Base-by-base conservation (phyloP, 2,113 vertebrate species). In the Phoxinus phoxinus region DNA sequence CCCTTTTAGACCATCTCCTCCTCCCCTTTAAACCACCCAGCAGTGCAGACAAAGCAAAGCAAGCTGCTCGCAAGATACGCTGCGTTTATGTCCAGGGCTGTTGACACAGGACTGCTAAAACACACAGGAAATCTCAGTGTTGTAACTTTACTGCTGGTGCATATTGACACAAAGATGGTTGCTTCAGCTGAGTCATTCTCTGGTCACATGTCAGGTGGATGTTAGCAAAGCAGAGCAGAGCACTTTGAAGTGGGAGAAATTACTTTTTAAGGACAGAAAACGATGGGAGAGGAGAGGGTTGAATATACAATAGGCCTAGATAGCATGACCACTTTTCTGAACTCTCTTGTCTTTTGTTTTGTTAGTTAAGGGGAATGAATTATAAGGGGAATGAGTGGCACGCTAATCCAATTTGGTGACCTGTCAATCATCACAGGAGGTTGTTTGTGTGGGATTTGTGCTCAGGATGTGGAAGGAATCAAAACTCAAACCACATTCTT, bases 91-190 rank as follows among this genome's bases (percentile, higher is more conserved):
- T 8, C 21, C 53, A 13, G 72, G 13, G 30, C 81, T 84, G 75
- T 84, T 89, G 89, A 89, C 88, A 91, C 86, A 25, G 48, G 58
- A 71, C 83, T 93, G 90, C 81, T 86, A 83, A 91, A 90, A 88
- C 87, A 87, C 89, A 91, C 91, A 90, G 81, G 89, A 90, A 78
- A 84, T 75, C 76, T 27, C 83, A 32, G 74, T 56, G 74, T 56
- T 48, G 25, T 76, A 76, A 76, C 74, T 56, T 27, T 32, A 17
- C 46, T 23, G 15, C 21, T 51, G 19, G 27, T 56, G 46, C 5
- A 27, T 83, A 56, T 83, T 76, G 74, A 53, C 74, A 56, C 74
- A 51, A 53, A 56, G 44, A 74, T 11, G 15, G n/a, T 32, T 8
- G 72, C 41, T 46, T 74, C 12, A 48, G 41, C 67, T 23, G 67